Conservation (phyloP, 2,113 vertebrate genomes). For the Phyllopteryx taeniolatus region DNA sequence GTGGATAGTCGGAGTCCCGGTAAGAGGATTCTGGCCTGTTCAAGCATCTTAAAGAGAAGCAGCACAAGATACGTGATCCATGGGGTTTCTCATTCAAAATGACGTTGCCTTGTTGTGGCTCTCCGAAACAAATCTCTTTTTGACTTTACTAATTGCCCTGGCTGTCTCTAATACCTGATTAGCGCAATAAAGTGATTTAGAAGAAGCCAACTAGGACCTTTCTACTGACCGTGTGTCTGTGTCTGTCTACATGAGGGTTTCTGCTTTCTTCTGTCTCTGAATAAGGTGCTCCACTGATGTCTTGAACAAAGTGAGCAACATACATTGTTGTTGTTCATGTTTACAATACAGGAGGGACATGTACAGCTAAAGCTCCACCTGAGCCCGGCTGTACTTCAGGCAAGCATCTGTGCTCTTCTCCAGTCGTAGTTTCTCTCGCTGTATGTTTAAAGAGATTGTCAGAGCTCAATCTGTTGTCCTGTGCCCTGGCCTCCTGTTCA, state of each 20-base stretch:
- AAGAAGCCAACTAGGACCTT: constrained; percentile 18
- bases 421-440: constrained; percentile 44
- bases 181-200: constrained; percentile 40
- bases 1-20: constrained; percentile 6
- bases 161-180: constrained; percentile 42
- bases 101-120: constrained; percentile 3
- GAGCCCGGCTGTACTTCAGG: neutral
- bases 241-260: constrained; percentile 5
- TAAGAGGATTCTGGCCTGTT: constrained; percentile 45
- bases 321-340: neutral
- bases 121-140: constrained; percentile 30
- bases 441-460: constrained; percentile 26
- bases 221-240: neutral
- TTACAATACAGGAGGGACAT: neutral
- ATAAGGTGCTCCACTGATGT: neutral
- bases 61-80: constrained; percentile 24
- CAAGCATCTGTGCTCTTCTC: constrained; percentile 21
- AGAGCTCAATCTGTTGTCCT: constrained; percentile 29
- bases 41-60: constrained; percentile 28
- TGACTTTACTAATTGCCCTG: constrained; percentile 36
- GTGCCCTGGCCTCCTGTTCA: constrained; percentile 27
- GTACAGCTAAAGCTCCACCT: neutral
- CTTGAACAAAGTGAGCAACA: neutral
- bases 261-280: constrained; percentile 4
- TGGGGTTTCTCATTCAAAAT: constrained; percentile 18